These are phyloP conservation scores for Trematocara caparti DNA, from an alignment of 2,797 vertebrate species.

Conservation along the genomic window DNA sequence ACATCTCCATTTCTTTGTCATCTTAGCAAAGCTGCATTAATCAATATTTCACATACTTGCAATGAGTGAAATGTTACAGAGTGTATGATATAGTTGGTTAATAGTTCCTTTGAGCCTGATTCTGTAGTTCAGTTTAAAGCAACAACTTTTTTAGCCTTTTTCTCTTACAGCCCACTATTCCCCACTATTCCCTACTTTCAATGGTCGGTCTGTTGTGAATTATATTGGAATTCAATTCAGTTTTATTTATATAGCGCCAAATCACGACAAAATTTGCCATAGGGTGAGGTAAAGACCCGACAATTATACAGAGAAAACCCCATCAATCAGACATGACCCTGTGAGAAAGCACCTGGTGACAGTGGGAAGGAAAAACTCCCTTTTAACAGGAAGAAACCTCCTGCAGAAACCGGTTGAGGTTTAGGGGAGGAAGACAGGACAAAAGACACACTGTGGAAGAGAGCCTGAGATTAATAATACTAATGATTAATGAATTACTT, in stretches of 20 bases:
- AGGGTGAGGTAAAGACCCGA: accelerated
- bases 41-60: not conserved
- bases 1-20: not conserved
- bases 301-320: not conserved
- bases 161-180: not conserved
- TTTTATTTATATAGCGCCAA: not conserved
- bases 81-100: not conserved
- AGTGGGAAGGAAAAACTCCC: not conserved
- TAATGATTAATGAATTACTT: not conserved
- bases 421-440: not conserved
- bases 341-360: not conserved
- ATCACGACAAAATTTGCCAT: not conserved
- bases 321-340: not conserved
- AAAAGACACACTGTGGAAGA: not conserved
- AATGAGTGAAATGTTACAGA: not conserved
- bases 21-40: not conserved
- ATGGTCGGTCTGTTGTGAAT: accelerated
- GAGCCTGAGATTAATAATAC: not conserved
- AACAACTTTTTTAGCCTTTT: not conserved
- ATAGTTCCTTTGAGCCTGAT: not conserved
- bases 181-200: not conserved
- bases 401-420: not conserved
- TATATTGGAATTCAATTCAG: not conserved
- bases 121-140: not conserved
- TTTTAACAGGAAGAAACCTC: not conserved